Conservation (phyloP, 2,113 vertebrate species). For the Trematocara marginatum region DNA sequence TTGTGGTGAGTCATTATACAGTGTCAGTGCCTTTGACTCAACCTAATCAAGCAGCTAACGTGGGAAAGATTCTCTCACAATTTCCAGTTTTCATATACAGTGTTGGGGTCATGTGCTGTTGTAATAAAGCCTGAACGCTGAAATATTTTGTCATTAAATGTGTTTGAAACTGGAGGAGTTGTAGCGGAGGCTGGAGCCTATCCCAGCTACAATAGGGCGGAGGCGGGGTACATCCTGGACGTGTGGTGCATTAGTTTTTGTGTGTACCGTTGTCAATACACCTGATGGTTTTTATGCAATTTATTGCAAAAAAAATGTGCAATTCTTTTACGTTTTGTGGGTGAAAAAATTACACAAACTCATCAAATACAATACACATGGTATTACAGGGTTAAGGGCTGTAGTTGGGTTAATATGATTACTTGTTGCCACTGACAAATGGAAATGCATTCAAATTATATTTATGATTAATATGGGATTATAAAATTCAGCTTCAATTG, state of each 20-base stretch:
- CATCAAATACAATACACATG: rapidly evolving
- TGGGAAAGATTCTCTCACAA: background rate
- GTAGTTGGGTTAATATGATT: background rate
- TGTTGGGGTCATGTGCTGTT: background rate
- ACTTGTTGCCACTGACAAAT: background rate
- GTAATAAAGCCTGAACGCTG: rapidly evolving
- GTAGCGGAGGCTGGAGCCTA: rapidly evolving
- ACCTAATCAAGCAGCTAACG: background rate
- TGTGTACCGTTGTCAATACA: rapidly evolving
- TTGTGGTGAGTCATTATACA: background rate
- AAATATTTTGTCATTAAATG: background rate
- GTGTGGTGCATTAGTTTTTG: background rate
- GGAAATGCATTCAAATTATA: background rate
- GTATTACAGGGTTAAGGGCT: background rate
- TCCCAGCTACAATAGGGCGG: background rate
- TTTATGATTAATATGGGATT: background rate
- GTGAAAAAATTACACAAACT: background rate
- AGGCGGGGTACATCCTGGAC: background rate
- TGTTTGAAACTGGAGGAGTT: background rate
- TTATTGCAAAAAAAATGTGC: background rate
- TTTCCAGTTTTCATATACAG: background rate
- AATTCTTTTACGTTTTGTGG: rapidly evolving
- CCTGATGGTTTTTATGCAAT: background rate
- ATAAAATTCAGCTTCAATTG: background rate
- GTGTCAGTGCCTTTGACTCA: background rate